These are phyloP conservation scores for Centropus unirufus DNA, from an alignment of 2,113 vertebrate genomes.

Conservation along the genomic window DNA sequence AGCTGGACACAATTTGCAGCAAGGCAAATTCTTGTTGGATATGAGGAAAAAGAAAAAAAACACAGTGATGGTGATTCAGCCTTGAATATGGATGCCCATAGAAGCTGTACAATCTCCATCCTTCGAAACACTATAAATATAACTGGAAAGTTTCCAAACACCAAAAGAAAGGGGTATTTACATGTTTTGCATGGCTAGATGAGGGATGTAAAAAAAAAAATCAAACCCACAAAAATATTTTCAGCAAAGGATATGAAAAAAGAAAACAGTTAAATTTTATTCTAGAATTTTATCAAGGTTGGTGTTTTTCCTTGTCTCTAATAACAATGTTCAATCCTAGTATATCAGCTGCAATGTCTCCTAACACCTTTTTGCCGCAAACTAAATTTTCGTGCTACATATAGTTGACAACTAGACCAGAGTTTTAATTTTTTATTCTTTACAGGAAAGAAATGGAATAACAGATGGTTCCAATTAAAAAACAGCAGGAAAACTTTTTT, in stretches of 20 bases:
- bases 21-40: background rate
- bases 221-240: background rate
- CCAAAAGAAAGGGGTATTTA: background rate
- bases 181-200: background rate
- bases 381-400: background rate
- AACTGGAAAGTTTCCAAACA: background rate
- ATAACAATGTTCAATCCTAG: background rate
- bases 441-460: slow-evolving; percentile 26
- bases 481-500: slow-evolving; percentile 19
- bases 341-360: background rate
- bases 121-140: background rate
- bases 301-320: background rate
- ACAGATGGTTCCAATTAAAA: slow-evolving; percentile 72
- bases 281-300: background rate
- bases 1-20: background rate
- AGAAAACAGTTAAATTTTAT: background rate
- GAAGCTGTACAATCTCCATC: background rate
- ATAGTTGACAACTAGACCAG: background rate
- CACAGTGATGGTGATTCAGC: background rate
- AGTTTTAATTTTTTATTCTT: slow-evolving; percentile 24
- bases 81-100: background rate
- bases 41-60: background rate
- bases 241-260: background rate
- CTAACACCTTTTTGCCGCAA: background rate
- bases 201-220: background rate